A percentile compares a stretch with the other conserved stretches of the same genome.
Conservation (phyloP, 2,888 invertebrate species). For the Drosophila macrospina region DNA sequence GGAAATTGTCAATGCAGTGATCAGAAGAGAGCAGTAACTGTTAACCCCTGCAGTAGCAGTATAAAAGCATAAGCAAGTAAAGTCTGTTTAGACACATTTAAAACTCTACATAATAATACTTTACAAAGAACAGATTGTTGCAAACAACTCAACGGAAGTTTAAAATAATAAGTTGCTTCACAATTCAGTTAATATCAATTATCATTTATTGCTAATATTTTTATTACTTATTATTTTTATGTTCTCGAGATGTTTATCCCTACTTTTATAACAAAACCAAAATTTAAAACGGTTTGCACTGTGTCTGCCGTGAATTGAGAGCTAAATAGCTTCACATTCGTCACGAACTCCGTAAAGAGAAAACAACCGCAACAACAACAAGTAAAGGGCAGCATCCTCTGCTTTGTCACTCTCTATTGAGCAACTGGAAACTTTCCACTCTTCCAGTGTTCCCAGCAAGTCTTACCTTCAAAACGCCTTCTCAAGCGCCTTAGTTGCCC, state of each 20-base stretch:
- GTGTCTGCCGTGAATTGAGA: slow-evolving; percentile 14
- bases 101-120: no score
- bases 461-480: slow-evolving; percentile 58
- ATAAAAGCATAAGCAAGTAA: no score
- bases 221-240: no score
- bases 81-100: no score
- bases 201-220: no score
- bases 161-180: no score
- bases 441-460: slow-evolving; percentile 34
- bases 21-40: no score
- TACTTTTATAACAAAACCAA: slow-evolving; percentile 25
- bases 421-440: slow-evolving; percentile 54
- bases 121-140: no score
- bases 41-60: no score
- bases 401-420: slow-evolving; percentile 20
- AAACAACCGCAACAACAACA: slow-evolving; percentile 17
- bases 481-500: slow-evolving; percentile 48
- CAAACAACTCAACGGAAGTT: no score
- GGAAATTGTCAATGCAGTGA: no score
- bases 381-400: slow-evolving; percentile 48
- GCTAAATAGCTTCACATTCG: slow-evolving; percentile 9
- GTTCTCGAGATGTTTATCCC: background rate
- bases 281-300: slow-evolving; percentile 57
- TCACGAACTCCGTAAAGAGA: slow-evolving; percentile 1
- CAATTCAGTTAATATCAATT: no score